phyloP scores from a whole-genome alignment of 2,113 vertebrate genomes.

The Neotoma lepida region DNA sequence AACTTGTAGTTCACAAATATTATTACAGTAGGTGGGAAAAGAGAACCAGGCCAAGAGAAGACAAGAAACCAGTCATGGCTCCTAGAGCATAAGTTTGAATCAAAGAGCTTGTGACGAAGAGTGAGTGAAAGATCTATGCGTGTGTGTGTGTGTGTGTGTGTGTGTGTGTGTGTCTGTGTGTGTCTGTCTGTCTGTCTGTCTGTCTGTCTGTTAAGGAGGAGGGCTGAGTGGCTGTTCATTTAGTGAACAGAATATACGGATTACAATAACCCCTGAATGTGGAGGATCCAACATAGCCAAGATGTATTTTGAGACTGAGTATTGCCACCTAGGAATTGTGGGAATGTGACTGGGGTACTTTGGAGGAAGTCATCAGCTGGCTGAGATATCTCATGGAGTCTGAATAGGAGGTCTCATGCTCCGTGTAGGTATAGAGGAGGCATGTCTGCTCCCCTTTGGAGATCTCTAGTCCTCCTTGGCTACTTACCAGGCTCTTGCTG shows the following conservation, averaged over 20 bases:
- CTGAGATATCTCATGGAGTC: neutral
- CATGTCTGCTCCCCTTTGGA: neutral
- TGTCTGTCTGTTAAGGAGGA: neutral
- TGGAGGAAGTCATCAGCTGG: neutral
- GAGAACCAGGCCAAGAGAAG: neutral
- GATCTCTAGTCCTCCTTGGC: neutral
- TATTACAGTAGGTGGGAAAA: conserved; percentile 4
- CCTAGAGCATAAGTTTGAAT: neutral
- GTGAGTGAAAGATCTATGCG: neutral
- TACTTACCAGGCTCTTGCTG: neutral
- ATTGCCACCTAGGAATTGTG: too few species aligned
- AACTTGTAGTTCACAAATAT: conserved; percentile 60
- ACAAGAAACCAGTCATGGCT: neutral
- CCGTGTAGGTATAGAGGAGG: neutral
- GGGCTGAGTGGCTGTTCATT: neutral
- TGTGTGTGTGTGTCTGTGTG: neutral
- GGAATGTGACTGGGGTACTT: rapidly evolving
- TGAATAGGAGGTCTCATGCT: neutral
- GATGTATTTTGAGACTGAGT: neutral
- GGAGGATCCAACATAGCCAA: neutral
- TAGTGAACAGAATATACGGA: neutral
- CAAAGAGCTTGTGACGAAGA: neutral
- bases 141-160: neutral
- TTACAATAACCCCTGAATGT: too few species aligned
- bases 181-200: neutral